Evolutionary conservation across 2,888 invertebrate genomes (phyloP).

Genomic region (Trachelus troglodyta): DNA sequence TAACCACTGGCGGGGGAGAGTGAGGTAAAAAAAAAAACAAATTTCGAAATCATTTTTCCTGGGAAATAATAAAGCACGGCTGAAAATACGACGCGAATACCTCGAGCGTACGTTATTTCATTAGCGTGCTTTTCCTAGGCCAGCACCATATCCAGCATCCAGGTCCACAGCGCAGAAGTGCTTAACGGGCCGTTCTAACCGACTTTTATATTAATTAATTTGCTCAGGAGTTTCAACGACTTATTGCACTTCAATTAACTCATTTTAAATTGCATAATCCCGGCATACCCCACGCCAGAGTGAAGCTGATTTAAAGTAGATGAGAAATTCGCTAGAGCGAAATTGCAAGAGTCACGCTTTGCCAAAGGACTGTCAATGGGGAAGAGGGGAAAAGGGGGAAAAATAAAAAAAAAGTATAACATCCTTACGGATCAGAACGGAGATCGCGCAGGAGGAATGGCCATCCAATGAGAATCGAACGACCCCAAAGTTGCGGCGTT

Average conservation of each 20-base stretch:
- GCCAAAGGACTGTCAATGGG: too few relatives aligned
- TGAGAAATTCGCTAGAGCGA: too few relatives aligned
- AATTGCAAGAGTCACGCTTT: too few relatives aligned
- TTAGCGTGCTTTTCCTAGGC: slow-evolving; percentile 43
- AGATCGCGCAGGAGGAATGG: too few relatives aligned
- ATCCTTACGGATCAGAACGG: too few relatives aligned
- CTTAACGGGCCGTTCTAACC: slow-evolving; percentile 40
- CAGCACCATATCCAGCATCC: background rate
- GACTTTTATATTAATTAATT: slow-evolving; percentile 59
- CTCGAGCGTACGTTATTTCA: slow-evolving; percentile 51
- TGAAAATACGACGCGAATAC: slow-evolving; percentile 30
- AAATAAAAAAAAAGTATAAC: too few relatives aligned
- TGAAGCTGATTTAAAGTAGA: too few relatives aligned
- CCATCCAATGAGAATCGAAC: too few relatives aligned
- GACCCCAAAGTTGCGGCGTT: background rate
- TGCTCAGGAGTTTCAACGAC: slow-evolving; percentile 58
- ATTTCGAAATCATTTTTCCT: slow-evolving; percentile 34
- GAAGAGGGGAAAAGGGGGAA: too few relatives aligned
- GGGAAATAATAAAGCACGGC: slow-evolving; percentile 34
- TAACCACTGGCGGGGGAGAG: slow-evolving; percentile 13
- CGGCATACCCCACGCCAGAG: background rate
- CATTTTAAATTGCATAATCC: slow-evolving; percentile 55
- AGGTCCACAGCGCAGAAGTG: background rate
- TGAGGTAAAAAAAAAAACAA: background rate
- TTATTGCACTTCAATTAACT: slow-evolving; percentile 61